phyloP scores from a whole-genome alignment of 2,797 vertebrate genomes.

The Myoxocephalus aenaeus region DNA sequence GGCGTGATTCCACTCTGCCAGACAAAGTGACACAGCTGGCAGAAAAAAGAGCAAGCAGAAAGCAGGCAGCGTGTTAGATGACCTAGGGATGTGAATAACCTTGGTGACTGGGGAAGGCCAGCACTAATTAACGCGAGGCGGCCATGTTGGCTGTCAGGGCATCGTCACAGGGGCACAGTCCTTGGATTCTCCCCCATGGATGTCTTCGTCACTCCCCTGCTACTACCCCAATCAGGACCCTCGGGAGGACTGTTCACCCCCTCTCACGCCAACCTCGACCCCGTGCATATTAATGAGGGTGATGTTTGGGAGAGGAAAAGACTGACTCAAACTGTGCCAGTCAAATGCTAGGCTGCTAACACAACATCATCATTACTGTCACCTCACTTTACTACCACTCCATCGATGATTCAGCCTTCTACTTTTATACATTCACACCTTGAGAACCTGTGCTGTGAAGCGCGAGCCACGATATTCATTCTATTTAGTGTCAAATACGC shows the following conservation, averaged over 20 bases:
- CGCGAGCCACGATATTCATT: background rate
- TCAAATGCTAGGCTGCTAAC: constrained; percentile 60
- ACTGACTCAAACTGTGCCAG: constrained; percentile 64
- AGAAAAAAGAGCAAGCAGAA: constrained; percentile 86
- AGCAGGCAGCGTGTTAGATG: constrained; percentile 81
- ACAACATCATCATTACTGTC: constrained; percentile 59
- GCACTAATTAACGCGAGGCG: constrained; percentile 82
- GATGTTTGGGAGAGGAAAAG: constrained; percentile 53
- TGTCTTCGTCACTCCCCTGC: constrained; percentile 69
- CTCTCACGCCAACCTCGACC: constrained; percentile 70
- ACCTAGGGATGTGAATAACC: constrained; percentile 84
- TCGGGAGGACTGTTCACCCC: constrained; percentile 58
- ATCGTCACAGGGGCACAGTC: constrained; percentile 71
- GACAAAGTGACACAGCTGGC: constrained; percentile 84
- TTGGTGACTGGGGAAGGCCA: constrained; percentile 85
- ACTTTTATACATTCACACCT: constrained; percentile 62
- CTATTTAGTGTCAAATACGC: background rate
- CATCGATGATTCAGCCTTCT: constrained; percentile 50
- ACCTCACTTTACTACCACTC: constrained; percentile 42
- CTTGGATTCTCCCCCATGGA: constrained; percentile 73
- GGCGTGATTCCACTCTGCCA: constrained; percentile 73
- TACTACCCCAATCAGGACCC: constrained; percentile 55
- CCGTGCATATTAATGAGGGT: constrained; percentile 69
- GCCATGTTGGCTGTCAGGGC: constrained; percentile 75
- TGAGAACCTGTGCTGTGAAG: constrained; percentile 15